Base-by-base conservation (phyloP, 2,888 invertebrate species). In the Drosophila neotestacea region DNA sequence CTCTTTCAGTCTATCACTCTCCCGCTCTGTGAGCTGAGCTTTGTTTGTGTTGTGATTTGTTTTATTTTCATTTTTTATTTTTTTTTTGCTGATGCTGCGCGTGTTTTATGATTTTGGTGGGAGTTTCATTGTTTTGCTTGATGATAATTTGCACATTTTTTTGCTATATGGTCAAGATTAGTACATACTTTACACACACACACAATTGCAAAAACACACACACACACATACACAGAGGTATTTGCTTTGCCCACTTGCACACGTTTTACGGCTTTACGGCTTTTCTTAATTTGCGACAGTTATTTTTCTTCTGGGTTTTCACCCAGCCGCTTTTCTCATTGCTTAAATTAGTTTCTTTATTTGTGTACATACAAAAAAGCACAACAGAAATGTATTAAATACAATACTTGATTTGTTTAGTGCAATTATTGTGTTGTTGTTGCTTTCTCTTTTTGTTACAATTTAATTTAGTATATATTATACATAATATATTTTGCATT, bases 81-180 rank as follows among this genome's bases (percentile, higher is more conserved):
- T 44, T 13, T 58, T 54, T 58, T 58, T 38, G 64, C 61, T 64
- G 73, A 78, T 72, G 75, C 76, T 78, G 75, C 65, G 64, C 66
- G 56, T 56, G 59, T 48, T 69, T 65, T 42, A 22, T 34, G 58
- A 50, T 72, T 77, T 77, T 65, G 55, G 77, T 77, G 76, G 77
- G 76, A 77, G 73, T 77, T 77, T 65, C 58, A 75, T 79, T 75
- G 75, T 71, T 78, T 64, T 78, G 66, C 36, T 36, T 56, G 28
- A 36, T 73, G 48, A 64, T 70, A 61, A 66, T 60, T 76, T 62
- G 47, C 77, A 77, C 77, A 70, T 64, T 65, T 74, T 13, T 52
- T 44, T 10, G 42, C 27, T 34, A 22, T 55, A 55, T 42, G 55
- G 9, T 55, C 44, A 27, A 44, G 36, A 11, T 47, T 38, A 47